Evolutionary conservation across 2,113 vertebrate species (phyloP).

Genomic region (Anguilla japonica): DNA sequence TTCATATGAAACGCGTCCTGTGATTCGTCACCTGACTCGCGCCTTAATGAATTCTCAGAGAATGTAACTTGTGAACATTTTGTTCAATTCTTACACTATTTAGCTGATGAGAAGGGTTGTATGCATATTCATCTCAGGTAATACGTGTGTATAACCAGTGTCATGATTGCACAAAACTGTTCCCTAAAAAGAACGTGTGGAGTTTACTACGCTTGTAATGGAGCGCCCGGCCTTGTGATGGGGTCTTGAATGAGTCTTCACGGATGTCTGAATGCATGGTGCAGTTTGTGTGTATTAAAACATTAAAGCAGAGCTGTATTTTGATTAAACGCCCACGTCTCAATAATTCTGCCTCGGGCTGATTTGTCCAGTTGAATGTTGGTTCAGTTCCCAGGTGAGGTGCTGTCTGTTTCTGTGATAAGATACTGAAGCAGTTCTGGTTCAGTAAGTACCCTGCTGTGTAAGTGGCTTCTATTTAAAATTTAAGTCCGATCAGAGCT

Average conservation of each 20-base stretch:
- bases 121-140: slow-evolving; percentile 68
- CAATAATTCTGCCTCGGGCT: not conserved
- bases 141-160: slow-evolving; percentile 46
- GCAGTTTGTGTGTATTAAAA: slow-evolving; percentile 1
- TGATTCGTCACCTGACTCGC: not conserved
- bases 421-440: no score
- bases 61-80: slow-evolving; percentile 30
- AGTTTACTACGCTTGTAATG: not conserved
- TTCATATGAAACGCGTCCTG: not conserved
- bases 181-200: not conserved
- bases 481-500: no score
- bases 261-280: not conserved
- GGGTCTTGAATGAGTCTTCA: not conserved
- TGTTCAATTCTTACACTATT: slow-evolving; percentile 35
- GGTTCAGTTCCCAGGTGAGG: no score
- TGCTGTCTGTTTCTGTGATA: no score
- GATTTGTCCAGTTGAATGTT: not conserved
- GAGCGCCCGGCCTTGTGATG: not conserved
- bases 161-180: slow-evolving; percentile 14
- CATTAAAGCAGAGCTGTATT: not conserved
- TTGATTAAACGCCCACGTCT: not conserved
- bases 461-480: no score
- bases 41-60: slow-evolving; percentile 28
- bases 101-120: slow-evolving; percentile 49
- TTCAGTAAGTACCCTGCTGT: no score